Percentiles rank a stretch among this genome's conserved stretches.
These are phyloP conservation scores for Drosophila mayri DNA, from an alignment of 1,140 invertebrate genomes.

Conservation along the genomic window DNA sequence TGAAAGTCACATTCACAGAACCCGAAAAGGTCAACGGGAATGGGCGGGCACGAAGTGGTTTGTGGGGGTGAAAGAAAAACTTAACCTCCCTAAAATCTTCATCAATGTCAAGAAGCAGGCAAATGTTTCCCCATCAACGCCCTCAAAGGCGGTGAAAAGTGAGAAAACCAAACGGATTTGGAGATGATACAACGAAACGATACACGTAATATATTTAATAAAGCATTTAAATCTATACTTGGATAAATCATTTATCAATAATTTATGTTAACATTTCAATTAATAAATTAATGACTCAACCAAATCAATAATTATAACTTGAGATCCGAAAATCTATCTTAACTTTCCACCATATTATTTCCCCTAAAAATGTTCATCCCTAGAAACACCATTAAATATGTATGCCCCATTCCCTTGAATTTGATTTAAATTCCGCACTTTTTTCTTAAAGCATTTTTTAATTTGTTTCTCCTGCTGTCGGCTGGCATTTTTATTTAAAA, in stretches of 20 bases:
- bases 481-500: conserved; percentile 15
- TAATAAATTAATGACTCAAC: neutral
- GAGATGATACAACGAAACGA: neutral
- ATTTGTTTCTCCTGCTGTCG: conserved; percentile 62
- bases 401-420: conserved; percentile 18
- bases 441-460: conserved; percentile 66
- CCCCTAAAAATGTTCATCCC: neutral
- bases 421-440: conserved; percentile 61
- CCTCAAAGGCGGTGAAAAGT: conserved; percentile 2
- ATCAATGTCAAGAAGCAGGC: conserved; percentile 32
- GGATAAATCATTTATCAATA: neutral
- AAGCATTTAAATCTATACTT: no score
- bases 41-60: neutral
- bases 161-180: conserved; percentile 7
- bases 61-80: neutral
- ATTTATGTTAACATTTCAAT: no score
- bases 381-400: conserved; percentile 12
- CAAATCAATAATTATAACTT: neutral
- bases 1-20: conserved; percentile 52
- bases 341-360: neutral
- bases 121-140: conserved; percentile 13
- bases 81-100: conserved; percentile 20
- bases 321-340: neutral
- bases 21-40: conserved; percentile 41
- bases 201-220: neutral